phyloP scores from a whole-genome alignment of 2,888 invertebrate genomes.

The Agrilus cyanescens region DNA sequence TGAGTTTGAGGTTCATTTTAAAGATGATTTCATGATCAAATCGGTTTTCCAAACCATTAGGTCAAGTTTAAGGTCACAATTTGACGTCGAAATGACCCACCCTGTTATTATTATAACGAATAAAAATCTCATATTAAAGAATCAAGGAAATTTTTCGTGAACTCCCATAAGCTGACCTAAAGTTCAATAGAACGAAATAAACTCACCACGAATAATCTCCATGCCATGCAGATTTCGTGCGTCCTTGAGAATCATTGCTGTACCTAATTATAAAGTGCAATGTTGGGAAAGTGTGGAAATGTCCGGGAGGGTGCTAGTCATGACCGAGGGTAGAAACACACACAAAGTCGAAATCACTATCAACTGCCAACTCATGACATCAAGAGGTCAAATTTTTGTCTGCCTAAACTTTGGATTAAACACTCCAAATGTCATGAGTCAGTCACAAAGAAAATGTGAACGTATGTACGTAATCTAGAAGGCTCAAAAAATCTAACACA shows the following conservation, averaged over 20 bases:
- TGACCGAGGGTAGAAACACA: conserved; percentile 23
- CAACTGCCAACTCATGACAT: background rate
- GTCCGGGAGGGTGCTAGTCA: conserved; percentile 24
- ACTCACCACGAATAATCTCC: conserved; percentile 55
- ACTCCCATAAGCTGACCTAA: conserved; percentile 14
- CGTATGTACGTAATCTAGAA: conserved; percentile 2
- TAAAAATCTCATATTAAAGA: no score
- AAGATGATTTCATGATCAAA: no score
- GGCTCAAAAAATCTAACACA: conserved; percentile 1
- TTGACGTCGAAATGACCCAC: no score
- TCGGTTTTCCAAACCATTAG: no score
- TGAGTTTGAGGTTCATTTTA: no score
- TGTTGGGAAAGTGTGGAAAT: conserved; percentile 31
- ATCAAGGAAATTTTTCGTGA: no score
- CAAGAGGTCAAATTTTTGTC: no score
- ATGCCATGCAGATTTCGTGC: conserved; percentile 46
- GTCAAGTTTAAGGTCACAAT: no score
- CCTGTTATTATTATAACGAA: no score
- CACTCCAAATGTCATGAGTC: no score
- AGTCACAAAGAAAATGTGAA: no score
- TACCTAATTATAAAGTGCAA: conserved; percentile 33
- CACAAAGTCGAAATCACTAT: conserved; percentile 14
- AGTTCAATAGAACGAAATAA: conserved; percentile 11
- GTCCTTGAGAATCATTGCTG: conserved; percentile 35
- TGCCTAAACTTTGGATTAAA: no score